Evolutionary conservation across 2,888 invertebrate genomes (phyloP).

Genomic region (Drosophila fulvimacula): DNA sequence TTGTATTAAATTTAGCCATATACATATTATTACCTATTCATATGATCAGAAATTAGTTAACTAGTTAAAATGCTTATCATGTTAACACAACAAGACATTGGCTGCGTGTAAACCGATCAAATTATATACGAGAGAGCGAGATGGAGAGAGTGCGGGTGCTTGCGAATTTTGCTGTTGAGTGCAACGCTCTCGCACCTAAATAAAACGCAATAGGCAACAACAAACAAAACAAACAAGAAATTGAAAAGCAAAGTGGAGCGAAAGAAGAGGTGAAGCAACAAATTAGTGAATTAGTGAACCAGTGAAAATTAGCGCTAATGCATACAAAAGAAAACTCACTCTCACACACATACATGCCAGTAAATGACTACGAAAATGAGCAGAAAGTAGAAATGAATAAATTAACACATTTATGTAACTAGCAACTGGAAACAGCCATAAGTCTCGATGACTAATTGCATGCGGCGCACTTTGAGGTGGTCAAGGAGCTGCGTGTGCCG

Average conservation of each 20-base stretch:
- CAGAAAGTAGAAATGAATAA: constrained; percentile 59
- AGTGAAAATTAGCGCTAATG: constrained; percentile 47
- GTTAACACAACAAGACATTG: neutral
- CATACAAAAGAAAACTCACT: constrained; percentile 21
- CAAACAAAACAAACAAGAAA: constrained; percentile 28
- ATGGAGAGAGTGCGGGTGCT: constrained; percentile 1
- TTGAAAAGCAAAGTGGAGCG: constrained; percentile 26
- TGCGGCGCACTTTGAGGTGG: constrained; percentile 21
- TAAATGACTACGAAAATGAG: constrained; percentile 45
- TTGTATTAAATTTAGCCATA: neutral
- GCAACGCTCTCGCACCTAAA: constrained; percentile 43
- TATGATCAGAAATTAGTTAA: neutral
- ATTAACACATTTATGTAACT: constrained; percentile 78
- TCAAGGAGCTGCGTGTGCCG: constrained; percentile 23
- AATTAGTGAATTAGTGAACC: constrained; percentile 68
- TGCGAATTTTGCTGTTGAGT: constrained; percentile 27
- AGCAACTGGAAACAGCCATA: constrained; percentile 20
- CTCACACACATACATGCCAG: constrained; percentile 20
- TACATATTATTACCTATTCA: neutral
- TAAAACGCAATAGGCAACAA: constrained; percentile 32
- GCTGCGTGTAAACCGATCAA: constrained; percentile 30
- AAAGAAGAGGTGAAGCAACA: constrained; percentile 47
- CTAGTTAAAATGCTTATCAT: neutral
- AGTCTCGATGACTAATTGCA: constrained; percentile 53
- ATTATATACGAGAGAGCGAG: constrained; percentile 10